These are phyloP conservation scores for Saccostrea echinata DNA, from an alignment of 1,140 invertebrate species.

Conservation along the genomic window DNA sequence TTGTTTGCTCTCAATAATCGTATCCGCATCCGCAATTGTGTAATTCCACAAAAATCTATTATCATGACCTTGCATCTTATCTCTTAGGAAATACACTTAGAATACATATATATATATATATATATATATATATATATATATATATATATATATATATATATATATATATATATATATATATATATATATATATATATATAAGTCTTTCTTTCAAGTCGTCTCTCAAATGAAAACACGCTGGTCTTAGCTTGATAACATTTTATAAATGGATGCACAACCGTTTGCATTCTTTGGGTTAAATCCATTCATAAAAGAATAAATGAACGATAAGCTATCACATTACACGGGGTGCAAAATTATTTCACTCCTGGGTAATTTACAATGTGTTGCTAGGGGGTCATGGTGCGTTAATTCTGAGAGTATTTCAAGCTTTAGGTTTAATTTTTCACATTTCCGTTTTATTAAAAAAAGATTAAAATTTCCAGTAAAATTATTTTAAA, in stretches of 20 bases:
- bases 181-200: no score
- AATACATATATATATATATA: no score
- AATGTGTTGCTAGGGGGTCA: background rate
- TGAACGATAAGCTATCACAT: background rate
- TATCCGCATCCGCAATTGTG: no score
- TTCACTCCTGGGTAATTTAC: background rate
- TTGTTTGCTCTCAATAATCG: no score
- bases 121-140: no score
- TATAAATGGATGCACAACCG: conserved; percentile 5
- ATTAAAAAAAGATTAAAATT: conserved; percentile 18
- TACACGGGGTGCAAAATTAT: background rate
- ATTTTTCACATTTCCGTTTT: conserved; percentile 11
- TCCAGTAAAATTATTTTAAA: background rate
- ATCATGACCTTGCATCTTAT: no score
- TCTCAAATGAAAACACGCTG: no score
- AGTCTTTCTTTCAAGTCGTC: no score
- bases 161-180: no score
- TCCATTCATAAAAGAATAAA: background rate
- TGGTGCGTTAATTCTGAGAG: background rate
- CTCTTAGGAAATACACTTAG: no score
- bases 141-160: no score
- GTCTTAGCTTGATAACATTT: background rate
- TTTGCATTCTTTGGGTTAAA: background rate
- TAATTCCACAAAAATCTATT: no score
- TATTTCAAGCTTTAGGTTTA: background rate